Percentiles rank a stretch among this genome's conserved stretches.
Evolutionary conservation across 2,113 vertebrate genomes (phyloP).

Genomic region (Phyllostomus hastatus): DNA sequence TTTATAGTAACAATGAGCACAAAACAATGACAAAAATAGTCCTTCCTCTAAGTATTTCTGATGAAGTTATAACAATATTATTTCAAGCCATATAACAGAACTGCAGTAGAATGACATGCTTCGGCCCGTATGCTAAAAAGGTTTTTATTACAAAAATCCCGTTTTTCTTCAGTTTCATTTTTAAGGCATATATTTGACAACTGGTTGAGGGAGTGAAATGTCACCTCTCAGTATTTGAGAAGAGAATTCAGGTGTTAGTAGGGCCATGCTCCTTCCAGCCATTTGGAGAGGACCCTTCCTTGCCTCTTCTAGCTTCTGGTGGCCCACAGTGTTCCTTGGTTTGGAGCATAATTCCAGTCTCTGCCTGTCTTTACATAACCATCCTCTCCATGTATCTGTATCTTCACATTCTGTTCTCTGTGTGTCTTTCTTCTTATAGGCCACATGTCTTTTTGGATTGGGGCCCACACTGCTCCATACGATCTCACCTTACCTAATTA

Average conservation of each 20-base stretch:
- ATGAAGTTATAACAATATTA: background rate
- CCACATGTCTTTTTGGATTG: background rate
- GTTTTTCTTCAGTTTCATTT: constrained; percentile 14
- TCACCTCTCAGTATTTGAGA: background rate
- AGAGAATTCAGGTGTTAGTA: background rate
- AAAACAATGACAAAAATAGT: background rate
- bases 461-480: background rate
- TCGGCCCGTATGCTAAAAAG: background rate
- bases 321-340: background rate
- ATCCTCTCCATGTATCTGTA: background rate
- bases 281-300: background rate
- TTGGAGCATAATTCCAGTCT: background rate
- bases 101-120: background rate
- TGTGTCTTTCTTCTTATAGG: background rate
- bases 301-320: background rate
- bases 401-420: background rate
- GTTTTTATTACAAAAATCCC: background rate
- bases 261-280: background rate
- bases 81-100: background rate
- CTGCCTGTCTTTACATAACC: background rate
- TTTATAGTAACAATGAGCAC: background rate
- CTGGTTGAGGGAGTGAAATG: background rate
- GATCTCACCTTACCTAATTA: background rate
- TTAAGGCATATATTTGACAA: background rate
- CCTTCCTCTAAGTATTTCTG: background rate